Conservation (phyloP, 2,888 invertebrate genomes). For the Chaetoderma sp. region DNA sequence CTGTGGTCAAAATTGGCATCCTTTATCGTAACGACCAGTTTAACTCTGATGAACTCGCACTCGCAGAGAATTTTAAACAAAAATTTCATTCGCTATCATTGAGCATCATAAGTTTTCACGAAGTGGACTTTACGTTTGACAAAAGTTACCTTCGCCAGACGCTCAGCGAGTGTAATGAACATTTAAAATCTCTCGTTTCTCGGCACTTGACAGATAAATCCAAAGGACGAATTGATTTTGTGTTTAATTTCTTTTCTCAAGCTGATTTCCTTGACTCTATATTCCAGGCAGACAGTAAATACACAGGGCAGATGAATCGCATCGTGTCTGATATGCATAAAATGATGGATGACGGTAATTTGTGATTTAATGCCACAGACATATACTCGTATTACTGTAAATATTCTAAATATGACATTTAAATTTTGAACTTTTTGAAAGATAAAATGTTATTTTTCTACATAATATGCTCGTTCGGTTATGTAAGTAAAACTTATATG, state of each 20-base stretch:
- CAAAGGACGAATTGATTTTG: constrained; percentile 81
- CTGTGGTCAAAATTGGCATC: constrained; percentile 89
- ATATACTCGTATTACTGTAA: no score
- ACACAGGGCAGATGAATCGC: constrained; percentile 75
- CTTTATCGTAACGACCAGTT: constrained; percentile 82
- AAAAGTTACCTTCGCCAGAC: constrained; percentile 82
- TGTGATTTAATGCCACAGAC: constrained; percentile 45
- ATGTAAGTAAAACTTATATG: no score
- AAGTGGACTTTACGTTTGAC: constrained; percentile 73
- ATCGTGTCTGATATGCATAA: constrained; percentile 78
- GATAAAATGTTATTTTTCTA: no score
- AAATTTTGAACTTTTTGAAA: no score
- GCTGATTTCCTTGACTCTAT: constrained; percentile 76
- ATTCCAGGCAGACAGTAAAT: constrained; percentile 76
- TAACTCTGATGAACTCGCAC: constrained; percentile 80
- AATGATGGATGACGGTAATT: constrained; percentile 68
- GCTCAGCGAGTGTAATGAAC: constrained; percentile 81
- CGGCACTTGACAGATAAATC: constrained; percentile 89
- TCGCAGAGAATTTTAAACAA: constrained; percentile 72
- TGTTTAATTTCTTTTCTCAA: constrained; percentile 79
- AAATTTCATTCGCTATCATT: constrained; percentile 83
- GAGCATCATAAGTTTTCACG: constrained; percentile 81
- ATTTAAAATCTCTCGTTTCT: constrained; percentile 81
- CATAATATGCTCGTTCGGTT: no score
- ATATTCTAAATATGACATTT: neutral